phyloP scores from a whole-genome alignment of 53 echinoderm and acorn worm species.

The Crossaster papposus region DNA sequence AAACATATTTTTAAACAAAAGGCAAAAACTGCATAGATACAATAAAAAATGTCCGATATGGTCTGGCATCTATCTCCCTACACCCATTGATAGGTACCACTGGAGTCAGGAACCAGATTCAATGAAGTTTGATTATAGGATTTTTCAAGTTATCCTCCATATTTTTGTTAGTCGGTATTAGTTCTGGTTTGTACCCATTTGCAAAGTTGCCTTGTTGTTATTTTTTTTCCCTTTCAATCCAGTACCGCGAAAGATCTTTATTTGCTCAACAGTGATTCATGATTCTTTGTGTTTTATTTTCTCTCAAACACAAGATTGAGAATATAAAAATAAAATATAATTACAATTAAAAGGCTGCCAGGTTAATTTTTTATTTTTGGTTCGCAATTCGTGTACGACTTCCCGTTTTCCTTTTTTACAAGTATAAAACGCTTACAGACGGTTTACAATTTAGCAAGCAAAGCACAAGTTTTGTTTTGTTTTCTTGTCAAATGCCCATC shows the following conservation, averaged over 20 bases:
- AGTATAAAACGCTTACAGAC: neutral
- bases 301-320: constrained; percentile 22
- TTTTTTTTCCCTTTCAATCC: neutral
- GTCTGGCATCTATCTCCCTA: no score
- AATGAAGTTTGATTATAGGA: no score
- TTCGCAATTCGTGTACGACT: neutral
- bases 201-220: no score
- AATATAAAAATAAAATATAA: constrained; percentile 44
- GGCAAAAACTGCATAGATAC: constrained; percentile 22
- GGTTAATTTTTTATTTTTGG: neutral
- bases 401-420: constrained; percentile 4
- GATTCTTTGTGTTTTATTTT: neutral
- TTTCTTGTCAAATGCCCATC: neutral
- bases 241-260: neutral
- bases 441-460: neutral
- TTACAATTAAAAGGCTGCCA: constrained; percentile 51
- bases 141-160: neutral
- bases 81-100: neutral
- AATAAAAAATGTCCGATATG: neutral
- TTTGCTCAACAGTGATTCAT: neutral
- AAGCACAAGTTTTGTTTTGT: neutral
- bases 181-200: no score
- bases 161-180: neutral
- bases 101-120: neutral
- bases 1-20: neutral